Percentiles rank a stretch among this genome's conserved stretches.
These are phyloP conservation scores for Eulemur rufifrons DNA, from an alignment of 2,113 vertebrate genomes.

Conservation along the genomic window DNA sequence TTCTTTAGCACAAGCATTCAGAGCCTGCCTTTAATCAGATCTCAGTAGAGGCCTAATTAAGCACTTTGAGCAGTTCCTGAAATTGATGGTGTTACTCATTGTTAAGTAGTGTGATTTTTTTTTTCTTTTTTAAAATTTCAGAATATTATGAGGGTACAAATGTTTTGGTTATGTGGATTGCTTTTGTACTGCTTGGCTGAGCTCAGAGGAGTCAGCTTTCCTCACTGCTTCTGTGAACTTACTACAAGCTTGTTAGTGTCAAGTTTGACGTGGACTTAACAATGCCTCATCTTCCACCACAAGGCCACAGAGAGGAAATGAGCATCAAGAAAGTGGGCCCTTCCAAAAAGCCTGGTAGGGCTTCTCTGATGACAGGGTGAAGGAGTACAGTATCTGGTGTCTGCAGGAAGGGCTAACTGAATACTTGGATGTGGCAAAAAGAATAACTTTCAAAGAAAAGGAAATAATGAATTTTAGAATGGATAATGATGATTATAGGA, in stretches of 20 bases:
- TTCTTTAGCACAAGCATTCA: background rate
- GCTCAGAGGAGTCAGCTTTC: background rate
- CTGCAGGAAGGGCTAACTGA: background rate
- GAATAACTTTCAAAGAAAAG: slow-evolving; percentile 15
- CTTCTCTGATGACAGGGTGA: background rate
- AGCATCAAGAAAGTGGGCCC: background rate
- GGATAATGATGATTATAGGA: background rate
- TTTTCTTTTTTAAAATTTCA: too few species aligned
- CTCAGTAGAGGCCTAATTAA: slow-evolving; percentile 13
- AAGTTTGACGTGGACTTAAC: background rate
- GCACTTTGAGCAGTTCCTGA: background rate
- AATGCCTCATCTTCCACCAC: background rate
- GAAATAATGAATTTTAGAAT: slow-evolving; percentile 10
- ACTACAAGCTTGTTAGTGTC: background rate
- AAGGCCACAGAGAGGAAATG: background rate
- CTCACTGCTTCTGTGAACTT: background rate
- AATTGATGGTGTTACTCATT: background rate
- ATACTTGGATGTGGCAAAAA: background rate
- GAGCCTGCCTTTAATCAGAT: background rate
- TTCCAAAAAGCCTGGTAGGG: background rate
- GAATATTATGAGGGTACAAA: too few species aligned
- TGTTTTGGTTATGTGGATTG: too few species aligned
- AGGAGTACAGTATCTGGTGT: background rate
- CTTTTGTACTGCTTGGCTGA: background rate
- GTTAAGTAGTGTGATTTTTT: background rate